Conservation (phyloP, 1,140 invertebrate genomes). For the Anastatus disparis region DNA sequence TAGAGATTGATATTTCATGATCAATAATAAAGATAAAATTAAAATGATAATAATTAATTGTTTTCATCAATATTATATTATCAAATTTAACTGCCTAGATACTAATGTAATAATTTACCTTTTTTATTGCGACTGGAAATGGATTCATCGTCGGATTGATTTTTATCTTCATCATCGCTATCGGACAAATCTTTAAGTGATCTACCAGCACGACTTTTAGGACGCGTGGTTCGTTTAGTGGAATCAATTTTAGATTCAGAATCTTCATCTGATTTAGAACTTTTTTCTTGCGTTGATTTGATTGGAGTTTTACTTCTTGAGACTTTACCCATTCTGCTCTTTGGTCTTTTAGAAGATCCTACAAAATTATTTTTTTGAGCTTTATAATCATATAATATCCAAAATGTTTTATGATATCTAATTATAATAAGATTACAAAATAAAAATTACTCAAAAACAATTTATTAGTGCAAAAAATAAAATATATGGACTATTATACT, state of each 20-base stretch:
- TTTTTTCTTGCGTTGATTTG: slow-evolving; percentile 2
- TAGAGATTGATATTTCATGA: too few species aligned
- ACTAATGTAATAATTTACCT: background rate
- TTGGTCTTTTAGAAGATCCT: background rate
- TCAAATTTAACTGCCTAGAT: too few species aligned
- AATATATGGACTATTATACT: too few species aligned
- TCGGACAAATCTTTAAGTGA: background rate
- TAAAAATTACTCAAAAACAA: too few species aligned
- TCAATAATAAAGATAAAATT: too few species aligned
- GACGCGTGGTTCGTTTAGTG: background rate
- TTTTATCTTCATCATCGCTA: background rate
- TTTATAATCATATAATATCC: background rate
- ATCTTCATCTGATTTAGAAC: slow-evolving; percentile 3
- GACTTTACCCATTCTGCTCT: background rate
- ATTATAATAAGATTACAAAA: background rate
- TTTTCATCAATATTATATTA: too few species aligned
- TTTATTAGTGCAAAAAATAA: too few species aligned
- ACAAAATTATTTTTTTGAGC: background rate
- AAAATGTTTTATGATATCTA: too few species aligned
- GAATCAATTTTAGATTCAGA: background rate
- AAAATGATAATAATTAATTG: too few species aligned
- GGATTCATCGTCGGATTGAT: background rate
- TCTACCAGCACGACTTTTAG: slow-evolving; percentile 29
- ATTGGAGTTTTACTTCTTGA: background rate
- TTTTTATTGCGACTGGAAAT: background rate